Base-by-base conservation (phyloP, 1,140 invertebrate species). In the Babylonia areolata region DNA sequence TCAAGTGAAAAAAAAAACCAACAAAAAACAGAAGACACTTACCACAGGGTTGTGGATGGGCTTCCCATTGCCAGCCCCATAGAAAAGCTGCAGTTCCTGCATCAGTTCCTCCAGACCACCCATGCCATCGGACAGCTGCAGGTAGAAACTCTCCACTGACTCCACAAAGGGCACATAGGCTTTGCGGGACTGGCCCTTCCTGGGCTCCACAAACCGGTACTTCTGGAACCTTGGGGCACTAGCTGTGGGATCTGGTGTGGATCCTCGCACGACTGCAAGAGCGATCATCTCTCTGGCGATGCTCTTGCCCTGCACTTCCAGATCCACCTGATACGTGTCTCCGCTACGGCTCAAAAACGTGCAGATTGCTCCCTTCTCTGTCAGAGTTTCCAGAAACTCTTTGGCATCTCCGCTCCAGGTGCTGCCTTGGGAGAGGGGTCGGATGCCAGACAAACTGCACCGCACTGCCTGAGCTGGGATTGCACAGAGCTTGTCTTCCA, bases 101-200 rank as follows among this genome's bases (percentile, higher is more conserved):
- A 95, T 95, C 6, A 96, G 42, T n/a, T 86, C 23, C 37, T 95
- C 92, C 12, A 96, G 89, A 23, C 94, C 91, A 33, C 87, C 80
- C 79, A 75, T 85, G 46, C 84, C 54, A 64, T 87, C 90, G 23
- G 79, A 86, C 23, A 95, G 88, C 75, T 92, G 92, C 78, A 87
- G 87, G 87, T 87, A 92, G 85, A 93, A 92, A 39, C 87, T 90
- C 37, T 89, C 79, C 6, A 89, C 83, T 37, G 90, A 90, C n/a
- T 91, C 89, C n/a, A 88, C 82, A 79, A 89, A 88, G 31, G 89
- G 85, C 9, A 93, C 85, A 87, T 84, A 90, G 15, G 89, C 90
- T 35, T 75, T 71, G 64, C 46, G 79, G 75, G 28, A 84, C 86
- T 31, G 69, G 83, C 42, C 87, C 86, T 6, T 87, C 88, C 2